Evolutionary conservation across 2,888 invertebrate species (phyloP).

Genomic region (Lepidocyrtoides sp.): DNA sequence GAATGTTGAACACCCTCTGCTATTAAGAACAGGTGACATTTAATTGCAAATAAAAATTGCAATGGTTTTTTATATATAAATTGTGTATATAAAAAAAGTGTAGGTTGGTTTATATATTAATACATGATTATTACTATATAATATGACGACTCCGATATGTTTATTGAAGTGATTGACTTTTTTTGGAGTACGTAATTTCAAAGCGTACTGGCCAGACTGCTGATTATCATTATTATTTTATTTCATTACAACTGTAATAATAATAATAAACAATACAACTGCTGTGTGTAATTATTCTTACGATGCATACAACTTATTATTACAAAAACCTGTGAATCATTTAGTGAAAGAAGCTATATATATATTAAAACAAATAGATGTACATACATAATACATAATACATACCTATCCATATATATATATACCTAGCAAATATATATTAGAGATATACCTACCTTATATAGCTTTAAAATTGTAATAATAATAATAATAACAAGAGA

Average conservation of each 20-base stretch:
- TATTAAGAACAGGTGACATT: not conserved
- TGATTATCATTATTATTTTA: conserved; percentile 79
- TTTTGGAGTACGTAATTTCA: conserved; percentile 72
- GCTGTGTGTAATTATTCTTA: conserved; percentile 28
- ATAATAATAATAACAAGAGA: not conserved
- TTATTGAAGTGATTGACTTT: conserved; percentile 68
- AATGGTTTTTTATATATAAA: not conserved
- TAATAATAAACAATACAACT: conserved; percentile 30
- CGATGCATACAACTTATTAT: conserved; percentile 66
- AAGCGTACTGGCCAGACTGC: conserved; percentile 80
- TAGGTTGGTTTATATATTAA: conserved; percentile 25
- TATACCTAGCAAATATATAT: too few species aligned
- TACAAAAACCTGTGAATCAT: conserved; percentile 78
- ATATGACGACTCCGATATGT: conserved; percentile 33
- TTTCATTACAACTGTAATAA: conserved; percentile 49
- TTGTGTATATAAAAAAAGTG: not conserved
- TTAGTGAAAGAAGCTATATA: conserved; percentile 68
- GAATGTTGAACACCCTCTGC: too few species aligned
- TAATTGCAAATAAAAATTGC: not conserved
- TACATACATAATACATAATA: not conserved
- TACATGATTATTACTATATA: not conserved
- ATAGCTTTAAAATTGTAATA: conserved; percentile 1
- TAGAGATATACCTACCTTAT: too few species aligned
- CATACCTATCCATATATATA: not conserved
- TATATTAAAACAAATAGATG: conserved; percentile 28